Base-by-base conservation (phyloP, 2,797 vertebrate genomes). In the Acanthurus leucopareius region DNA sequence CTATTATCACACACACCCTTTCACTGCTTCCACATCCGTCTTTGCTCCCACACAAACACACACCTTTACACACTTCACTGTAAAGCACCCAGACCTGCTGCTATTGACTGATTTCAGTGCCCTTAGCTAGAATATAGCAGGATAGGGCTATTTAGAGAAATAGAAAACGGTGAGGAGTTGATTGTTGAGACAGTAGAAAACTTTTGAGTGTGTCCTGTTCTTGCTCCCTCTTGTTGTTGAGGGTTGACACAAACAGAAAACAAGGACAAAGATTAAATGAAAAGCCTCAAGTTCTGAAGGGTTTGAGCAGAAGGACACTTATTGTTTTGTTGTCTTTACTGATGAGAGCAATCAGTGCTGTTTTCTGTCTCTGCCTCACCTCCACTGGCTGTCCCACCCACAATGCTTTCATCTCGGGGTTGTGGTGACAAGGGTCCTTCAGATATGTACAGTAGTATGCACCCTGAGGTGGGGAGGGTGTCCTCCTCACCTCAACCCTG, bases 401-500 rank as follows among this genome's bases (percentile, higher is more conserved):
- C 87, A 84, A 71, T 69, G 86, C 85, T 89, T 92, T 93, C 88
- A 90, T 93, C 88, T 88, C 63, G 80, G 84, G 85, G 84, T 84
- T 84, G 78, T 86, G 78, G 77, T 70, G 82, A 87, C 75, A 47
- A 85, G 75, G 84, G 84, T 83, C 86, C 86, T 88, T 88, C 57
- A 86, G 91, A 89, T 78, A 84, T 91, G 91, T 93, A 92, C 96
- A 95, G 94, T 90, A 86, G 94, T 95, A 84, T 86, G 91, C 93
- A 81, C 91, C 95, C 95, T 92, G 95, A 96, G 94, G 94, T 94
- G 94, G 91, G 93, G 95, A 77, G 78, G 67, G 77, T 35, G 67
- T 82, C 95, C 93, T 94, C 95, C 93, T 96, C 96, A 95, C 94
- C 95, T 96, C 95, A 92, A 59, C 62, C 87, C 85, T 22, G 62